These are phyloP conservation scores for Fabriciana adippe DNA, from an alignment of 2,888 invertebrate species.

Conservation along the genomic window DNA sequence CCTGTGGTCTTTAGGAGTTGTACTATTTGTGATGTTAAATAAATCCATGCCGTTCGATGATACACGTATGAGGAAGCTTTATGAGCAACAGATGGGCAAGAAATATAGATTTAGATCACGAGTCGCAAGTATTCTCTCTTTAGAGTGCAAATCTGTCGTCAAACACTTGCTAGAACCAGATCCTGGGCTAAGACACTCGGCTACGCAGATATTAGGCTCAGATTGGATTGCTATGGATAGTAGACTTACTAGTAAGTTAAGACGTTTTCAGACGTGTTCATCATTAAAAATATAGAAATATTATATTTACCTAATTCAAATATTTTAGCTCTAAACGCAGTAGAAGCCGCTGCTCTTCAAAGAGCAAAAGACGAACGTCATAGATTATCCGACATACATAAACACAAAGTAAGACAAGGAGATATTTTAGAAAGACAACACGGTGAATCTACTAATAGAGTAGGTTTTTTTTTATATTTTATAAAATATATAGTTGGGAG, in stretches of 20 bases:
- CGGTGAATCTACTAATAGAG: conserved; percentile 51
- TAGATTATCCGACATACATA: conserved; percentile 54
- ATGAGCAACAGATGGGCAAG: conserved; percentile 84
- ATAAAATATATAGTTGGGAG: conserved; percentile 3
- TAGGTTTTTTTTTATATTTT: conserved; percentile 17
- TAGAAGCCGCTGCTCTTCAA: conserved; percentile 83
- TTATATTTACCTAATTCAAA: neutral
- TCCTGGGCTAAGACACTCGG: conserved; percentile 78
- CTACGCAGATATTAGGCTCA: conserved; percentile 81
- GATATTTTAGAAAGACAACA: conserved; percentile 61
- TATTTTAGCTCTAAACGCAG: conserved; percentile 74
- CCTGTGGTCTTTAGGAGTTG: conserved; percentile 90
- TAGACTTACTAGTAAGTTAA: conserved; percentile 73
- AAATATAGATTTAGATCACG: conserved; percentile 85
- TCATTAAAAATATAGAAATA: neutral
- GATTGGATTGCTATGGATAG: conserved; percentile 88
- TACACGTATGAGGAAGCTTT: conserved; percentile 86
- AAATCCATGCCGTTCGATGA: conserved; percentile 93
- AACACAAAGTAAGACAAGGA: conserved; percentile 58
- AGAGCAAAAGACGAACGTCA: conserved; percentile 81
- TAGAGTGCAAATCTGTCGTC: conserved; percentile 84
- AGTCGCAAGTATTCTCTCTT: conserved; percentile 79
- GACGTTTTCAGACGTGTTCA: neutral
- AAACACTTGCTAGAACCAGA: conserved; percentile 87
- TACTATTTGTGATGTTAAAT: conserved; percentile 92